Percentiles rank a stretch among this genome's conserved stretches.
phyloP scores from a whole-genome alignment of 2,888 invertebrate species.

The Brachynemurus nebulosus region DNA sequence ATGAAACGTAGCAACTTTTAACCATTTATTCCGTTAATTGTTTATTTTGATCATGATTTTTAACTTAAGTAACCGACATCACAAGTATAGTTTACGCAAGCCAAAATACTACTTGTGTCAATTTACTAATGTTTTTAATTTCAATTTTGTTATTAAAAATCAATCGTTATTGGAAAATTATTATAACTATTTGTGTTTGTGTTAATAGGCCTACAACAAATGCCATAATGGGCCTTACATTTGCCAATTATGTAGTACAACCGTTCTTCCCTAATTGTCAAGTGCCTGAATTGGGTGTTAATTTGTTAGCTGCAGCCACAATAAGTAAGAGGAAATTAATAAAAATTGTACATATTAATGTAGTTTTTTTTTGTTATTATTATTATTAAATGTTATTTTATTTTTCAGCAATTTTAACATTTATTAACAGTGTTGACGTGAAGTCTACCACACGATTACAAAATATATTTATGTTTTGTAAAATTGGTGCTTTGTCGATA shows the following conservation, averaged over 20 bases:
- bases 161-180: not conserved
- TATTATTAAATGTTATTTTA: slow-evolving; percentile 11
- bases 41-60: too few relatives aligned
- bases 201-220: slow-evolving; percentile 76
- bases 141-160: too few relatives aligned
- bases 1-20: too few relatives aligned
- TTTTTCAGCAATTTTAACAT: slow-evolving; percentile 65
- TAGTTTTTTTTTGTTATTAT: too few relatives aligned
- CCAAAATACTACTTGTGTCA: too few relatives aligned
- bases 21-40: too few relatives aligned
- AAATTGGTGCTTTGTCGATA: slow-evolving; percentile 67
- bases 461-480: slow-evolving; percentile 86
- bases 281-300: slow-evolving; percentile 53
- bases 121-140: too few relatives aligned
- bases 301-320: slow-evolving; percentile 64
- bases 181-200: not conserved
- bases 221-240: slow-evolving; percentile 91
- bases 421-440: slow-evolving; percentile 79
- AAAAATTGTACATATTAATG: too few relatives aligned
- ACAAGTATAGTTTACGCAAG: too few relatives aligned
- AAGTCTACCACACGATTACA: slow-evolving; percentile 76
- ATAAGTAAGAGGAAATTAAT: slow-evolving; percentile 49
- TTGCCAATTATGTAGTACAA: slow-evolving; percentile 82
- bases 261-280: slow-evolving; percentile 71
- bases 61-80: too few relatives aligned